Conservation (phyloP, 37 sponge, comb jelly and placozoan species). For the Cliona cf. orientalis region DNA sequence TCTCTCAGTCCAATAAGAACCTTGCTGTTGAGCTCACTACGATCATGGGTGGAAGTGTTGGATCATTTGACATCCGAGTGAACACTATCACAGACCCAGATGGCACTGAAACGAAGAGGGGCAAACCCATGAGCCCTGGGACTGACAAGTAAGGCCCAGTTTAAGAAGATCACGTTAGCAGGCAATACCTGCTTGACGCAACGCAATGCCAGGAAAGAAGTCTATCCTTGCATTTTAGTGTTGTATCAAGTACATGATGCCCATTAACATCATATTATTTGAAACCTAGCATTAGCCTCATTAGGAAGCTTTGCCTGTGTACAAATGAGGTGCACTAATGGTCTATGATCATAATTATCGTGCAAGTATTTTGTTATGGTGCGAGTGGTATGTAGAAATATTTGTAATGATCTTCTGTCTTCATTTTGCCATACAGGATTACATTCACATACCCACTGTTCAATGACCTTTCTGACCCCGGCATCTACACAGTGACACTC, state of each 20-base stretch:
- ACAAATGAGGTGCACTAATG: too few species aligned
- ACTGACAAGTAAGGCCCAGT: slow-evolving; percentile 28
- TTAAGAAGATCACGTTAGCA: background rate
- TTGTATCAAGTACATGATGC: too few species aligned
- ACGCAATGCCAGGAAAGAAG: too few species aligned
- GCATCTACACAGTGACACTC: slow-evolving; percentile 32
- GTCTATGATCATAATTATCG: too few species aligned
- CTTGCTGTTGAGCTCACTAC: slow-evolving; percentile 26
- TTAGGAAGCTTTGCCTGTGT: too few species aligned
- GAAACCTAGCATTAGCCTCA: too few species aligned
- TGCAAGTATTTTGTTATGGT: too few species aligned
- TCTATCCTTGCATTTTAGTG: too few species aligned
- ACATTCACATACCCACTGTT: slow-evolving; percentile 47
- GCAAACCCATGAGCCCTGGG: slow-evolving; percentile 23
- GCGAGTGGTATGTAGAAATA: background rate
- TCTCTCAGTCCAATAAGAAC: slow-evolving; percentile 33
- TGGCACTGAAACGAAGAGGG: background rate
- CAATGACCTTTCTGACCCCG: slow-evolving; percentile 35
- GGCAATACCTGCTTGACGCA: background rate
- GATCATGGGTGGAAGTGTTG: slow-evolving; percentile 23
- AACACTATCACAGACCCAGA: slow-evolving; percentile 15
- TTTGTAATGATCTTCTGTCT: background rate
- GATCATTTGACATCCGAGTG: slow-evolving; percentile 19
- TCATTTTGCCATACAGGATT: slow-evolving; percentile 3
- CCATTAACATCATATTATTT: too few species aligned